Conservation (phyloP, 1,140 invertebrate species). For the Cotesia typhae region DNA sequence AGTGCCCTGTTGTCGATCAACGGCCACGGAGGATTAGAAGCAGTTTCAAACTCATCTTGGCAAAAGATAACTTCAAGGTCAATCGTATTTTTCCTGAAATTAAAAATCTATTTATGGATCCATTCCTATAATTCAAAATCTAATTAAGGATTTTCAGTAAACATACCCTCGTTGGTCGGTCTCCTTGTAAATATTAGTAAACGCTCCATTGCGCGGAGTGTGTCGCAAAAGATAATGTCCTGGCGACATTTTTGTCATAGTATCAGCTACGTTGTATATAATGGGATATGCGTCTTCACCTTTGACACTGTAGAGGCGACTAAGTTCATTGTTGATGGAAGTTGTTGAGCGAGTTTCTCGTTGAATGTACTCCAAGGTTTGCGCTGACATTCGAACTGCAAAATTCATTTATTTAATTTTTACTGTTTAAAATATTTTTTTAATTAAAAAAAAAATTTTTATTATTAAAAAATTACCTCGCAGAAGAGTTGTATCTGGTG, state of each 20-base stretch:
- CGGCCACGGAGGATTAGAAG: conserved; percentile 46
- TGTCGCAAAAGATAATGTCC: conserved; percentile 63
- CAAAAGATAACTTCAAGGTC: conserved; percentile 43
- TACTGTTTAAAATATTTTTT: conserved; percentile 21
- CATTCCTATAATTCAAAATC: neutral
- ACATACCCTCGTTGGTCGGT: conserved; percentile 39
- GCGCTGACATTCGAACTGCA: conserved; percentile 56
- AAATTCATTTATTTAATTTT: conserved; percentile 33
- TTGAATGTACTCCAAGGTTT: conserved; percentile 55
- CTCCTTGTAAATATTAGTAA: conserved; percentile 55
- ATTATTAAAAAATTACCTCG: conserved; percentile 54
- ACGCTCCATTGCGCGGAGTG: conserved; percentile 56
- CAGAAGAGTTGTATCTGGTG: conserved; percentile 58
- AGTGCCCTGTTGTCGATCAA: conserved; percentile 44
- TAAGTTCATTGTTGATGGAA: conserved; percentile 55
- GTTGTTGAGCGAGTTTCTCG: conserved; percentile 57
- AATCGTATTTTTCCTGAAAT: conserved; percentile 44
- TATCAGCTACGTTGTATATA: conserved; percentile 59
- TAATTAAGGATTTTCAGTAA: neutral
- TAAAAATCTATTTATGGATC: conserved; percentile 3
- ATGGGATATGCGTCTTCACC: conserved; percentile 51
- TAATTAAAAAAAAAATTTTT: neutral
- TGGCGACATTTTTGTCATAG: conserved; percentile 47
- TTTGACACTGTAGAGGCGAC: conserved; percentile 55
- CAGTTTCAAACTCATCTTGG: conserved; percentile 30